Base-by-base conservation (phyloP, 1,140 invertebrate species). In the Drosophila gunungcola region DNA sequence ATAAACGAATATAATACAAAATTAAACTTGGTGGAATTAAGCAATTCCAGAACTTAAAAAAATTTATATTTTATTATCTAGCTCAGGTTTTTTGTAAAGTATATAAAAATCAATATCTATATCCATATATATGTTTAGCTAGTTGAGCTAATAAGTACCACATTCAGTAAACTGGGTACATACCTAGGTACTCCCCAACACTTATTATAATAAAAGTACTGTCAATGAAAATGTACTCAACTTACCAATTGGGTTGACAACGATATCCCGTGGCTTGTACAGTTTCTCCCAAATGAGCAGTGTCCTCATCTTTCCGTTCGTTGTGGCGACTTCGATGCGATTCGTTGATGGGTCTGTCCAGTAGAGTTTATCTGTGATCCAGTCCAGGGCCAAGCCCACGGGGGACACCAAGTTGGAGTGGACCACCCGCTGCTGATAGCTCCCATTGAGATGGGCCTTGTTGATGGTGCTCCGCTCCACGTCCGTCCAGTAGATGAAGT, bases 401-500 rank as follows among this genome's bases (percentile, higher is more conserved):
- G 96, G 96, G 11, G 94, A 95, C 75, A 95, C 95, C 1, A 93
- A 38, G 62, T 92, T 92, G 0, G 91, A 83, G 42, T 86, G 78
- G 1, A 97, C 94, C 9, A 97, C 94, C 38, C 94, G 92, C 13
- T 93, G 92, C 90, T 97, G 96, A 75, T 95, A 93, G 54, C 95
- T 95, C 12, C 97, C 97, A 91, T 97, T 97, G 32, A 97, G 93
- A 69, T 94, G 95, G 2, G 96, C 96, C 49, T 95, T 94, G 74
- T 95, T 97, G 11, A 98, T 98, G 1, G 96, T 95, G 80, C 97
- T 95, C 16, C 95, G 94, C 72, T 97, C 96, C 1, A 97, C 95
- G 89, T 98, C 97, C 0, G 97, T 96, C 97, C 97, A 98, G 85
- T 96, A 98, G 83, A 98, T 96, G 13, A 95, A 95, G 81, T 97